Evolutionary conservation across 2,113 vertebrate genomes (phyloP).

Genomic region (Nansenia antarctica): DNA sequence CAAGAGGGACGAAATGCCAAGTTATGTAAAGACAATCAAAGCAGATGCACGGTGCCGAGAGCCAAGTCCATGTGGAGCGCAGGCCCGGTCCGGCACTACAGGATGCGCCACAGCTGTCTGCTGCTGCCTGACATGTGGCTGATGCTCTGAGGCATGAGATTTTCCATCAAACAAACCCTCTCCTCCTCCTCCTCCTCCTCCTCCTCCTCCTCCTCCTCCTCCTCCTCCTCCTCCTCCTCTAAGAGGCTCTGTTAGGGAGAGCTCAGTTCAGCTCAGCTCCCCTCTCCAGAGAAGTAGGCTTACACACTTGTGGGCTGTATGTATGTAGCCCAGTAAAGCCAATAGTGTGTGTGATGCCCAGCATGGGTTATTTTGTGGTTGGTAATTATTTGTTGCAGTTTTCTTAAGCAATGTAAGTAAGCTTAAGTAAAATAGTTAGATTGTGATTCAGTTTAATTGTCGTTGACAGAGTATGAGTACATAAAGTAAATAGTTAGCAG

Average conservation of each 20-base stretch:
- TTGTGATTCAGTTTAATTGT: too few relatives aligned
- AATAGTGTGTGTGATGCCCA: too few relatives aligned
- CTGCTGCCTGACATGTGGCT: slow-evolving; percentile 60
- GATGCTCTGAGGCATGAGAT: slow-evolving; percentile 71
- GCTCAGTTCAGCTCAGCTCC: slow-evolving; percentile 6
- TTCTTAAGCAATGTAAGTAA: too few relatives aligned
- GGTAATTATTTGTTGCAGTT: too few relatives aligned
- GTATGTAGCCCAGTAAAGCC: slow-evolving; percentile 50
- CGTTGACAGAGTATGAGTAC: too few relatives aligned
- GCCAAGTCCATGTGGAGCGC: slow-evolving; percentile 69
- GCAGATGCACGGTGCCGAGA: slow-evolving; percentile 68
- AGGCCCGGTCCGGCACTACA: slow-evolving; percentile 56
- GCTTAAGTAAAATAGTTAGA: too few relatives aligned
- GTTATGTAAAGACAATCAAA: slow-evolving; percentile 74
- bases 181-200: too few relatives aligned
- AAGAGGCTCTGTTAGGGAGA: slow-evolving; percentile 66
- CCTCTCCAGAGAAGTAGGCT: slow-evolving; percentile 33
- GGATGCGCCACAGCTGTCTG: slow-evolving; percentile 73
- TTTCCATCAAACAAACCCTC: slow-evolving; percentile 74
- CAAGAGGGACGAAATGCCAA: slow-evolving; percentile 50
- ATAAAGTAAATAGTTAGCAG: too few relatives aligned
- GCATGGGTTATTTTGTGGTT: too few relatives aligned
- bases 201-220: too few relatives aligned
- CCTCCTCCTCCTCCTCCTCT: too few relatives aligned
- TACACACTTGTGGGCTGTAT: slow-evolving; percentile 54